Conservation (phyloP, 92 coral and sea anemone species). For the Phenganax marumi region DNA sequence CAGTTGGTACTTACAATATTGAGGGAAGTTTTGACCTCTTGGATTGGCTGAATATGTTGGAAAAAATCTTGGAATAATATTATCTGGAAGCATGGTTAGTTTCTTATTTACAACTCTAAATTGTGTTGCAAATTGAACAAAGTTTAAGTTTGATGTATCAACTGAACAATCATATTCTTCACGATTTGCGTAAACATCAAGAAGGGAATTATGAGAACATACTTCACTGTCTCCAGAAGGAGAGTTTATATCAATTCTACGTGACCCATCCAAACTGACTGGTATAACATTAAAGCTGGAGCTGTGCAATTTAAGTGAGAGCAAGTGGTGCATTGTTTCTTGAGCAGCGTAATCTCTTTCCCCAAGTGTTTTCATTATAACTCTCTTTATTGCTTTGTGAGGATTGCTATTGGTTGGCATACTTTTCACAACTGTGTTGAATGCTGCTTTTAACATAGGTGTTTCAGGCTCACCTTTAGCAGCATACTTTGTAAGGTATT, state of each 20-base stretch:
- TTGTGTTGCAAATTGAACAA: slow-evolving; percentile 50
- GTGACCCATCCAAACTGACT: slow-evolving; percentile 46
- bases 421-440: slow-evolving; percentile 24
- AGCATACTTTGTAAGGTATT: no score
- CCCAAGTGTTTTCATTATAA: slow-evolving; percentile 59
- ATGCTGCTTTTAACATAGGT: slow-evolving; percentile 26
- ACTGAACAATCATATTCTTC: slow-evolving; percentile 10
- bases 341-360: slow-evolving; percentile 61
- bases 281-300: slow-evolving; percentile 64
- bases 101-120: slow-evolving; percentile 49
- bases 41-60: slow-evolving; percentile 54
- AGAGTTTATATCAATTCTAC: slow-evolving; percentile 28
- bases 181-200: slow-evolving; percentile 57
- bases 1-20: slow-evolving; percentile 59
- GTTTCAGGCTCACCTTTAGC: slow-evolving; percentile 11
- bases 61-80: slow-evolving; percentile 52
- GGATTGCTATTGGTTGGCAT: slow-evolving; percentile 32
- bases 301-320: slow-evolving; percentile 50
- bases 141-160: slow-evolving; percentile 40
- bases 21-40: slow-evolving; percentile 49
- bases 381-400: slow-evolving; percentile 37
- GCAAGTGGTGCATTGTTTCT: slow-evolving; percentile 57
- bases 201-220: slow-evolving; percentile 46
- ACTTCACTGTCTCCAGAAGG: slow-evolving; percentile 9
- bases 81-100: slow-evolving; percentile 47